A percentile compares a stretch with the other conserved stretches of the same genome.
Evolutionary conservation across 2,888 invertebrate species (phyloP).

Genomic region (Ypsolopha sequella): DNA sequence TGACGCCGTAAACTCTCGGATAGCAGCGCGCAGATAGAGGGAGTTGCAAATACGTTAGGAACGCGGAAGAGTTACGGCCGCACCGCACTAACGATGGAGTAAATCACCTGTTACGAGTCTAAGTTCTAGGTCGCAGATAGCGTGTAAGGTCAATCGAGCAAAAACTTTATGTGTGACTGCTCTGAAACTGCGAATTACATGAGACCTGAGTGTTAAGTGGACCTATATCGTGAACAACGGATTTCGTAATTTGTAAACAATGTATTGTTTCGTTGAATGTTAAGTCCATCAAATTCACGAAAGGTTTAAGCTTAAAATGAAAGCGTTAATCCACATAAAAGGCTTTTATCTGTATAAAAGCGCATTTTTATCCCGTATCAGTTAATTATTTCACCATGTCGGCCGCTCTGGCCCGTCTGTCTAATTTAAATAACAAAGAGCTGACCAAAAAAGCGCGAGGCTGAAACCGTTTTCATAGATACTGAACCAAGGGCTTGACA

Average conservation of each 20-base stretch:
- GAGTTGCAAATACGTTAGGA: slow-evolving; percentile 37
- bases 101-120: slow-evolving; percentile 43
- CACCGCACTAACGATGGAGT: slow-evolving; percentile 45
- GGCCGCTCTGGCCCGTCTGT: slow-evolving; percentile 31
- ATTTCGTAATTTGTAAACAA: too few relatives aligned
- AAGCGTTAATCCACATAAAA: background rate
- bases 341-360: slow-evolving; percentile 5
- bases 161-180: background rate
- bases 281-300: too few relatives aligned
- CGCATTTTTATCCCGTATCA: slow-evolving; percentile 30
- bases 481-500: background rate
- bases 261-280: too few relatives aligned
- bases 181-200: background rate
- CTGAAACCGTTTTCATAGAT: slow-evolving; percentile 26
- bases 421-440: slow-evolving; percentile 57
- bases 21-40: slow-evolving; percentile 30
- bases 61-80: slow-evolving; percentile 62
- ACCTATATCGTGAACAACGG: too few relatives aligned
- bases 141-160: background rate
- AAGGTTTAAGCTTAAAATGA: background rate
- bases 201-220: too few relatives aligned
- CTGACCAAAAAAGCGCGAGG: slow-evolving; percentile 32
- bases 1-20: slow-evolving; percentile 56
- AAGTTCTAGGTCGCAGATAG: background rate
- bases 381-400: slow-evolving; percentile 46